Conservation (phyloP, 2,113 vertebrate genomes). For the Rallus limicola region DNA sequence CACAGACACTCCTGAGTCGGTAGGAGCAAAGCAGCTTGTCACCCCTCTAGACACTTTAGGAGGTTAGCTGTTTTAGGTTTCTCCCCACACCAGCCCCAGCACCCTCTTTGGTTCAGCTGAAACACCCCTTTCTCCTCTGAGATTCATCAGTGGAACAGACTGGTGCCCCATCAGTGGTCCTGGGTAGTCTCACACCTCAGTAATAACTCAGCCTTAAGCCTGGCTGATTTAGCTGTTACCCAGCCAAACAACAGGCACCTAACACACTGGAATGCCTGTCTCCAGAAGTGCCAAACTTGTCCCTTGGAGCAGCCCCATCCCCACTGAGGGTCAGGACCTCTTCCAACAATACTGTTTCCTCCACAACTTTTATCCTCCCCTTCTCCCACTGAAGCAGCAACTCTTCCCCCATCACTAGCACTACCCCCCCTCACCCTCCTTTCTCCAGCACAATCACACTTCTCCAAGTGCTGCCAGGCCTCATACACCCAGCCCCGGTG, state of each 20-base stretch:
- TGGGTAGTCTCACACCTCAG: background rate
- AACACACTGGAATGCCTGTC: rapidly evolving
- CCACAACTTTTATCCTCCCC: background rate
- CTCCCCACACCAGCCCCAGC: background rate
- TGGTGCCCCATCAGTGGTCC: background rate
- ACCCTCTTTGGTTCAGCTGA: rapidly evolving
- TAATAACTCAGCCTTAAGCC: background rate
- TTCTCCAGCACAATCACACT: background rate
- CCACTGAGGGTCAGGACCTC: background rate
- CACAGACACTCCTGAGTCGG: background rate
- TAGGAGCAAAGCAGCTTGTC: background rate
- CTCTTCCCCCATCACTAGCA: rapidly evolving
- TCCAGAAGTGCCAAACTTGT: background rate
- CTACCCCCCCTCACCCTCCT: background rate
- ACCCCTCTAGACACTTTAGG: background rate
- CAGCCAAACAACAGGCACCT: rapidly evolving
- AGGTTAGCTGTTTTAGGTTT: background rate
- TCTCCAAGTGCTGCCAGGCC: background rate
- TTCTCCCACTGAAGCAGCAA: background rate
- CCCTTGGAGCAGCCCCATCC: background rate
- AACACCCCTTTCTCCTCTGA: background rate
- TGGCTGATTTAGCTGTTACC: background rate
- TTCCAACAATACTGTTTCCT: background rate
- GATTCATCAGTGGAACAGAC: background rate
- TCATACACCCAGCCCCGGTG: background rate